phyloP scores from a whole-genome alignment of 2,888 invertebrate species.

The Drosophila borealis region DNA sequence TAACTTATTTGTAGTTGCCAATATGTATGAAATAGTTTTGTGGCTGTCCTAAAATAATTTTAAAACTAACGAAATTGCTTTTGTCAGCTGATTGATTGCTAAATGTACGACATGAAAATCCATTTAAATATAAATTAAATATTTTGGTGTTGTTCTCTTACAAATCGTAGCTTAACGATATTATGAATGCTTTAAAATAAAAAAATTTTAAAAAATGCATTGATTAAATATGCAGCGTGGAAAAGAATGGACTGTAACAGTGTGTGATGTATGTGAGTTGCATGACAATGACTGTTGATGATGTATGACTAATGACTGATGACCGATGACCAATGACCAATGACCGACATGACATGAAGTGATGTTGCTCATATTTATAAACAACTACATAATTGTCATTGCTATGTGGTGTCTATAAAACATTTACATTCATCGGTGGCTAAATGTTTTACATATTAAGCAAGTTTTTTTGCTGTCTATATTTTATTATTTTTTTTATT shows the following conservation, averaged over 20 bases:
- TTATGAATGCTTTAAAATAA: slow-evolving; percentile 26
- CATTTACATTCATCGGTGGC: slow-evolving; percentile 45
- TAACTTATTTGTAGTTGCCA: slow-evolving; percentile 53
- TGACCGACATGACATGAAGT: slow-evolving; percentile 43
- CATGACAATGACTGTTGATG: slow-evolving; percentile 40
- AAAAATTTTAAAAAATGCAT: slow-evolving; percentile 16
- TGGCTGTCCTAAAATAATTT: slow-evolving; percentile 62
- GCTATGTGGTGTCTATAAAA: slow-evolving; percentile 23
- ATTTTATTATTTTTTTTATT: neutral
- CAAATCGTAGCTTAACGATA: slow-evolving; percentile 20
- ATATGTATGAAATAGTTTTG: slow-evolving; percentile 67
- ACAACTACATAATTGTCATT: slow-evolving; percentile 31
- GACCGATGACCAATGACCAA: slow-evolving; percentile 35
- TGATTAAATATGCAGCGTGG: slow-evolving; percentile 26
- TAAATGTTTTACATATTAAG: slow-evolving; percentile 40
- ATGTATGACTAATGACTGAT: slow-evolving; percentile 38
- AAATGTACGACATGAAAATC: slow-evolving; percentile 32
- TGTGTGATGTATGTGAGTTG: slow-evolving; percentile 24
- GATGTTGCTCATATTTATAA: slow-evolving; percentile 37
- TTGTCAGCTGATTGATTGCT: slow-evolving; percentile 13
- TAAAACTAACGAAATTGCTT: slow-evolving; percentile 40
- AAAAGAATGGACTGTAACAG: slow-evolving; percentile 34
- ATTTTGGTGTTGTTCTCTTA: slow-evolving; percentile 30
- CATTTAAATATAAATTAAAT: slow-evolving; percentile 10
- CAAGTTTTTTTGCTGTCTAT: slow-evolving; percentile 4